A percentile compares a stretch with the other conserved stretches of the same genome.
phyloP scores from a whole-genome alignment of 2,113 vertebrate species.

The Lepisosteus oculatus region DNA sequence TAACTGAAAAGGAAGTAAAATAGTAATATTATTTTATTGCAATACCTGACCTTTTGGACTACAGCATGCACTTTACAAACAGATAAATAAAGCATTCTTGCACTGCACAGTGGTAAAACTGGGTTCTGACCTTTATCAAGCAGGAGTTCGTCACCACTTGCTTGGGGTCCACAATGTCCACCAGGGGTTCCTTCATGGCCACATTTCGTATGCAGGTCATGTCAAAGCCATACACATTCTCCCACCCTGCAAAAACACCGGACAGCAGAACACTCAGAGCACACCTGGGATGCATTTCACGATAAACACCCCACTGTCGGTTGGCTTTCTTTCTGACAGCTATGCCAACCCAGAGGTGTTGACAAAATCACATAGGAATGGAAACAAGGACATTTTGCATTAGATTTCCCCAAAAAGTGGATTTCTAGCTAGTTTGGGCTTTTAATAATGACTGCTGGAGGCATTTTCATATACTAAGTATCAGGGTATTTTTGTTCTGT shows the following conservation, averaged over 20 bases:
- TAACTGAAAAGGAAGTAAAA: too few species aligned
- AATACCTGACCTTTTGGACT: too few species aligned
- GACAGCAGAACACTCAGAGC: background rate
- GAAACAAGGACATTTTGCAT: too few species aligned
- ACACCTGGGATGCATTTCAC: background rate
- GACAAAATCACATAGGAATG: too few species aligned
- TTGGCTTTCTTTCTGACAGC: too few species aligned
- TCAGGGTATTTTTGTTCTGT: background rate
- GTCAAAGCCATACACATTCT: constrained; percentile 98
- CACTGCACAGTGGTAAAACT: background rate
- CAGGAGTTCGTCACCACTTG: constrained; percentile 97
- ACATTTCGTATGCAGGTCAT: constrained; percentile 98
- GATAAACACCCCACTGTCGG: too few species aligned
- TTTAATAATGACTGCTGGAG: too few species aligned
- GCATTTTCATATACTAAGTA: too few species aligned
- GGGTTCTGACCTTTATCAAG: constrained; percentile 85
- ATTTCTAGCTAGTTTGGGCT: too few species aligned
- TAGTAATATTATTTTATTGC: too few species aligned
- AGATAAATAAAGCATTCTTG: background rate
- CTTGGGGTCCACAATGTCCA: constrained; percentile 94
- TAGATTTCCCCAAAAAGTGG: too few species aligned
- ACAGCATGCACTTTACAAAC: background rate
- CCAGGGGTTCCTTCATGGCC: constrained; percentile 94
- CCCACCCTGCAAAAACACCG: constrained; percentile 81
- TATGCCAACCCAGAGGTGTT: too few species aligned